Evolutionary conservation across 1,140 invertebrate genomes (phyloP).

Genomic region (Aphidius gifuensis): DNA sequence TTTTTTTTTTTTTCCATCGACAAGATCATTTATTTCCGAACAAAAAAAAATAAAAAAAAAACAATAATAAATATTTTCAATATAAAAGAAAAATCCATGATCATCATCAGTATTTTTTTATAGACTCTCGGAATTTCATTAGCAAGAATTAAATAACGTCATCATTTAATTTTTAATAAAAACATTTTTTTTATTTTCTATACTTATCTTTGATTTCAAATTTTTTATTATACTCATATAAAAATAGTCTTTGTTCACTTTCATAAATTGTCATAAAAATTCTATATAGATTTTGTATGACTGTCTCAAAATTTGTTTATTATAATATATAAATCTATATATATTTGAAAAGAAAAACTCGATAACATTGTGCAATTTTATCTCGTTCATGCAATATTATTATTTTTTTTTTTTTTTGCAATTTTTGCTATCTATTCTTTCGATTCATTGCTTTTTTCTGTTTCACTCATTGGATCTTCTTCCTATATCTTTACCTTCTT

Average conservation of each 20-base stretch:
- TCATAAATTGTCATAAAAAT: constrained; percentile 41
- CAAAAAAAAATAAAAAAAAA: not conserved
- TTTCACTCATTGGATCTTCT: not conserved
- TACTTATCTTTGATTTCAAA: constrained; percentile 4
- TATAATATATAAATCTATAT: constrained; percentile 10
- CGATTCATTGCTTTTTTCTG: not conserved
- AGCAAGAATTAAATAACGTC: too few relatives aligned
- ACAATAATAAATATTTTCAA: too few relatives aligned
- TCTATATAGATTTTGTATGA: constrained; percentile 34
- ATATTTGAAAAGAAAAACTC: constrained; percentile 20
- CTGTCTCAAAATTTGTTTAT: constrained; percentile 34
- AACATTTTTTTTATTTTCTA: not conserved
- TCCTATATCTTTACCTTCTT: not conserved
- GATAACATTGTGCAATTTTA: constrained; percentile 40
- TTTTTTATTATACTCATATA: constrained; percentile 14
- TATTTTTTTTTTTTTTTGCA: not conserved
- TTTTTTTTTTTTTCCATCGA: too few relatives aligned
- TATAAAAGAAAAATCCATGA: too few relatives aligned
- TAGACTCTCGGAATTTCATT: too few relatives aligned
- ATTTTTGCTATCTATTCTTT: not conserved
- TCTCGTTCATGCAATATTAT: constrained; percentile 21
- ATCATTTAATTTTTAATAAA: too few relatives aligned
- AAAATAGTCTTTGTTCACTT: constrained; percentile 15
- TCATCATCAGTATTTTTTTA: too few relatives aligned
- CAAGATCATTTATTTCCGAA: not conserved